Conservation (phyloP, 2,888 invertebrate genomes). For the Melanophora roralis region DNA sequence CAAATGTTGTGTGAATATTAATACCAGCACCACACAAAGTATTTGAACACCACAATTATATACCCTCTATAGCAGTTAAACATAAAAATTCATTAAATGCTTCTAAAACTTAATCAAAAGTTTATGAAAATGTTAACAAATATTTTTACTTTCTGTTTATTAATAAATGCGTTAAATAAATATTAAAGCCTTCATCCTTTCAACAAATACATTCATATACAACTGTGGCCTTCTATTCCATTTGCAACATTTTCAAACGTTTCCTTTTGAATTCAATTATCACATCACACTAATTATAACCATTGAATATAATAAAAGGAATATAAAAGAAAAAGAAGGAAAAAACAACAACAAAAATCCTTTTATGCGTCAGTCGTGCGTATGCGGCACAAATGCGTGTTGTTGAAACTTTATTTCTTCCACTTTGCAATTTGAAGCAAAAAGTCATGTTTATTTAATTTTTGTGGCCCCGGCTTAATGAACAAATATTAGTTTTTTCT, state of each 20-base stretch:
- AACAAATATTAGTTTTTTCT: slow-evolving; percentile 48
- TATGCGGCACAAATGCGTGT: slow-evolving; percentile 42
- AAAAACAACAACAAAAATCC: slow-evolving; percentile 3
- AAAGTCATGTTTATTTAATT: slow-evolving; percentile 58
- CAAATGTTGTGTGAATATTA: no score
- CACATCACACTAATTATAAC: slow-evolving; percentile 41
- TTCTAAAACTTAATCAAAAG: slow-evolving; percentile 21
- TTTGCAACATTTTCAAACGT: slow-evolving; percentile 24
- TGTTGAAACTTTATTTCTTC: slow-evolving; percentile 30
- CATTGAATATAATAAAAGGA: slow-evolving; percentile 11
- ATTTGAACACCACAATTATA: no score
- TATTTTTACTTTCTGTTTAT: background rate
- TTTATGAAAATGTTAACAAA: background rate
- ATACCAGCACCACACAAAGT: no score
- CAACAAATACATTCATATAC: background rate
- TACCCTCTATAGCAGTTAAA: no score
- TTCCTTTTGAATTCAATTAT: slow-evolving; percentile 49
- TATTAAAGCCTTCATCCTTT: slow-evolving; percentile 15
- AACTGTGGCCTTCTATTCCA: background rate
- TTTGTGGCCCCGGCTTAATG: slow-evolving; percentile 51
- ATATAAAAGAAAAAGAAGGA: background rate
- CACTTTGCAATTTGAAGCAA: slow-evolving; percentile 18
- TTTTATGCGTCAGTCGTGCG: slow-evolving; percentile 53
- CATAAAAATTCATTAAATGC: slow-evolving; percentile 3
- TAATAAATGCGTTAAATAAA: slow-evolving; percentile 31